Evolutionary conservation across 2,113 vertebrate species (phyloP).

Genomic region (Pandion haliaetus): DNA sequence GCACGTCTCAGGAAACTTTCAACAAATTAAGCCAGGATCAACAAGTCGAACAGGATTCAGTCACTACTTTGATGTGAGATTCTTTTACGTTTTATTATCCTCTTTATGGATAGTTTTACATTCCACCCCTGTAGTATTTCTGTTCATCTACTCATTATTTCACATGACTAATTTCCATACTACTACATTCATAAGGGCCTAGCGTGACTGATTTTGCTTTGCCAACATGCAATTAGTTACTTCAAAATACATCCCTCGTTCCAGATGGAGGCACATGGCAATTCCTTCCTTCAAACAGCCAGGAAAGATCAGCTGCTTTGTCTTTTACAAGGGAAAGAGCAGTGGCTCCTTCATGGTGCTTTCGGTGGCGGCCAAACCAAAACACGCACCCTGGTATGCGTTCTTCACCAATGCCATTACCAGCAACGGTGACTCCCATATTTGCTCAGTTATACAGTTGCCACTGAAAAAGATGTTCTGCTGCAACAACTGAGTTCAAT

Average conservation of each 20-base stretch:
- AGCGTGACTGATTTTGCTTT: background rate
- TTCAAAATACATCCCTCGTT: background rate
- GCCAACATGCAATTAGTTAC: background rate
- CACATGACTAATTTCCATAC: conserved; percentile 37
- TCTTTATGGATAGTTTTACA: background rate
- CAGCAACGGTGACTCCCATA: background rate
- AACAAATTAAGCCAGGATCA: conserved; percentile 44
- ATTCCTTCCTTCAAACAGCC: background rate
- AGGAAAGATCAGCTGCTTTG: background rate
- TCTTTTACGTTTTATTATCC: conserved; percentile 30
- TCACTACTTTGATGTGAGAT: conserved; percentile 46
- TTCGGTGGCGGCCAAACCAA: background rate
- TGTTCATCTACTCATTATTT: conserved; percentile 38
- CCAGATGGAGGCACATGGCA: background rate
- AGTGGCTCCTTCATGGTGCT: background rate
- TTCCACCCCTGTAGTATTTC: conserved; percentile 17
- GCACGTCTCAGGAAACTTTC: background rate
- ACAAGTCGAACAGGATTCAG: conserved; percentile 41
- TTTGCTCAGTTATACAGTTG: background rate
- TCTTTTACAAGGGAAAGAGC: background rate
- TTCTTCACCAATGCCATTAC: background rate
- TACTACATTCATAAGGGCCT: background rate
- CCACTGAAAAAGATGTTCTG: background rate
- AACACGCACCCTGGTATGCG: background rate
- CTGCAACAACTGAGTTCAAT: background rate